These are phyloP conservation scores for Halcyon senegalensis DNA, from an alignment of 2,113 vertebrate genomes.

Conservation along the genomic window DNA sequence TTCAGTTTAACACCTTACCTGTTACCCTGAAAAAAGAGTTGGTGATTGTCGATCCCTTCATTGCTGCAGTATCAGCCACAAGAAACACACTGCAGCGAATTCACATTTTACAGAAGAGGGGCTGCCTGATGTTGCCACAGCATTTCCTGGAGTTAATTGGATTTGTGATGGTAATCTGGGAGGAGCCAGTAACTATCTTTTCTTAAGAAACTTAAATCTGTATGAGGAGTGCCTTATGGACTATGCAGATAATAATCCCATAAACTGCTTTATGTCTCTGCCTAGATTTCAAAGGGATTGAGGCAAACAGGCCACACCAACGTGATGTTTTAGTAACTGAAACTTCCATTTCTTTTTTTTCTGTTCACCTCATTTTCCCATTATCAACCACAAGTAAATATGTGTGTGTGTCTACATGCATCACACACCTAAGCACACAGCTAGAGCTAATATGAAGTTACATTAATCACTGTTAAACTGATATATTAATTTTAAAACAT, in stretches of 20 bases:
- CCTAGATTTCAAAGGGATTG: constrained; percentile 18
- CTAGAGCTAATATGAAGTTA: not conserved
- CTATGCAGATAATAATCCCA: constrained; percentile 13
- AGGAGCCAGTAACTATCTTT: constrained; percentile 51
- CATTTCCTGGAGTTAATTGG: constrained; percentile 61
- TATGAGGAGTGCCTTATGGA: not conserved
- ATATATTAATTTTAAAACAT: not conserved
- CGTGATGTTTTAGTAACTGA: not conserved
- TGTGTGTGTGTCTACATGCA: not conserved
- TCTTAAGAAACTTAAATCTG: not conserved
- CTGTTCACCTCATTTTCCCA: not conserved
- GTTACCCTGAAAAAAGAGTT: constrained; percentile 59
- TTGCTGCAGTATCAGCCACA: not conserved
- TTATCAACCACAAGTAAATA: not conserved
- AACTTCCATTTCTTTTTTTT: not conserved
- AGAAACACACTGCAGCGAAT: not conserved
- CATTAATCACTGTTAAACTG: not conserved
- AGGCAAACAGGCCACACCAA: constrained; percentile 6
- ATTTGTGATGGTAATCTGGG: constrained; percentile 49
- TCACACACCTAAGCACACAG: not conserved
- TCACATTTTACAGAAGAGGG: not conserved
- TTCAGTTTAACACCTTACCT: constrained; percentile 49
- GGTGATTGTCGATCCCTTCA: constrained; percentile 58
- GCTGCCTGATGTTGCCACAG: not conserved
- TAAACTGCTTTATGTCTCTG: constrained; percentile 28